Base-by-base conservation (phyloP, 2,113 vertebrate species). In the Eptatretus burgeri region DNA sequence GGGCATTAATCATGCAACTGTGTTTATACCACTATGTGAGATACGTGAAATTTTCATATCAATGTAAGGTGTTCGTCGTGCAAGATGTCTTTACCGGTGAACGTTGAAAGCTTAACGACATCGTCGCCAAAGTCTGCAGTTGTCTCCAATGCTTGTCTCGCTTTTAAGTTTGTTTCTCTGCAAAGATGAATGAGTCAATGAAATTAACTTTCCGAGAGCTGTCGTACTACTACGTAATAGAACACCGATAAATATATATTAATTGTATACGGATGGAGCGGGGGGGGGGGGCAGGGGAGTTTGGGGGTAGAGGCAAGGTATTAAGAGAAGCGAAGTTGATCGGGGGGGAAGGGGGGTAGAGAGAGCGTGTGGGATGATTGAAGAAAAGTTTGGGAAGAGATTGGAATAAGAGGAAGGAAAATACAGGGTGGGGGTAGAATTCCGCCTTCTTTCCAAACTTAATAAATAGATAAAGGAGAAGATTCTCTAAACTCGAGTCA, bases 131-230 rank as follows among this genome's bases (percentile, higher is more conserved):
- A 62, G 1, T 81, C 76, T 50, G 80, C 79, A 10, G 91, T 94
- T 19, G 81, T 66, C 1, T 80, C 80, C 71, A 87, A 65, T 12
- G 82, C 78, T 74, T 96, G 87, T 65, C 84, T 91, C 72, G 93
- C 87, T 71, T 96, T 96, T 70, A 96, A 75, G 67, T 96, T 96
- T 51, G 88, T 96, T 75, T 96, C 91, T 63, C 91, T 96, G 67
- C 10, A 68, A 70, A 1, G 69, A 66, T 53, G 13, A 13, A 56
- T 41, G 18, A 51, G 17, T 2, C 63, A 13, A 51, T 51, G 17
- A 66, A 62, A 20, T 12, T 49, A 18, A 16, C 14, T 16, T 14
- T 56, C 14, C 18, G 7, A 16, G 53, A 16, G 4, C 18, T 14
- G 14, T 14, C 2, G 53, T 56, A 7, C 2, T 14, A 16, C 14